These are phyloP conservation scores for Digitonthophagus gazella DNA, from an alignment of 2,888 invertebrate species.

Conservation along the genomic window DNA sequence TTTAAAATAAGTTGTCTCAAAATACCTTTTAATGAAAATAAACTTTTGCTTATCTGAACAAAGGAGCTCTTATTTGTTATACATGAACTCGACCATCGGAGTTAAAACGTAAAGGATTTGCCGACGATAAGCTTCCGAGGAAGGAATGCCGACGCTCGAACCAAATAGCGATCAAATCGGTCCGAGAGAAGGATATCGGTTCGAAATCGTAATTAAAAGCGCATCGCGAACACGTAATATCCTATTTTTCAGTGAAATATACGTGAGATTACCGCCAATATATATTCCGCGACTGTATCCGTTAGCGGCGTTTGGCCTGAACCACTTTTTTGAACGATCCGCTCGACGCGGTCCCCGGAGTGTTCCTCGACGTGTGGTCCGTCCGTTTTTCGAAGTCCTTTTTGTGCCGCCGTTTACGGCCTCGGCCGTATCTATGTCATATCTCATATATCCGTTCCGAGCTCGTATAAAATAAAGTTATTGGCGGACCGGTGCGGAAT, in stretches of 20 bases:
- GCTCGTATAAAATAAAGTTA: conserved; percentile 26
- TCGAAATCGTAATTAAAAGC: conserved; percentile 26
- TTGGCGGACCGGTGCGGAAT: conserved; percentile 24
- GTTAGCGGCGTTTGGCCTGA: conserved; percentile 32
- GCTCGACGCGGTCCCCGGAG: conserved; percentile 22
- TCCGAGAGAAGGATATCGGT: conserved; percentile 14
- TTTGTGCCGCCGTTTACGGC: conserved; percentile 7
- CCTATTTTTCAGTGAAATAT: conserved; percentile 27
- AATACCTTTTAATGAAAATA: too few species aligned
- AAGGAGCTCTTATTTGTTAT: not conserved
- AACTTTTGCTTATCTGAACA: not conserved
- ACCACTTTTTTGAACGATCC: conserved; percentile 33
- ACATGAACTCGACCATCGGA: not conserved
- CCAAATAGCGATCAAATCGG: not conserved
- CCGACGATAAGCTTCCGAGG: not conserved
- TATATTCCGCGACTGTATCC: conserved; percentile 34
- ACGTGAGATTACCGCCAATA: conserved; percentile 31
- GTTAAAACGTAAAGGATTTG: not conserved
- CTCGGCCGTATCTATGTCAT: conserved; percentile 25
- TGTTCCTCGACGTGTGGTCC: conserved; percentile 28
- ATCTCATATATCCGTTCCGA: conserved; percentile 27
- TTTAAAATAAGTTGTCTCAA: not conserved
- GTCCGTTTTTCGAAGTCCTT: conserved; percentile 2
- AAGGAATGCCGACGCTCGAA: not conserved
- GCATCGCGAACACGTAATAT: conserved; percentile 17